A percentile compares a stretch with the other conserved stretches of the same genome.
phyloP scores from a whole-genome alignment of 2,113 vertebrate genomes.

The Halichoerus grypus region DNA sequence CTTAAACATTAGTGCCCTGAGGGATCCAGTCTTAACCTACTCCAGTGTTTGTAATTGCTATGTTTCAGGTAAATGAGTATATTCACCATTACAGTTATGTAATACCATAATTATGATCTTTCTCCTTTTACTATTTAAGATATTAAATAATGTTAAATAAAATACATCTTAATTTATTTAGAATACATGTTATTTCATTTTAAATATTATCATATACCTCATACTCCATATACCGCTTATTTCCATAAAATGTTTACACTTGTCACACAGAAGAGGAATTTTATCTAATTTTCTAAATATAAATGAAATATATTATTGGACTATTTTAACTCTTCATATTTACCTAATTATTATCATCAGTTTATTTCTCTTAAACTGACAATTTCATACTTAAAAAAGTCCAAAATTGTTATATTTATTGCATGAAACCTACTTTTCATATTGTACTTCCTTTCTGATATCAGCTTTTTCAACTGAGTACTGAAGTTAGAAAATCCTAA shows the following conservation, averaged over 20 bases:
- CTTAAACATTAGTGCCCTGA: neutral
- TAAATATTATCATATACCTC: neutral
- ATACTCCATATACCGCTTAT: neutral
- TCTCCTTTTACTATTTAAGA: neutral
- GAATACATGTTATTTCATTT: neutral
- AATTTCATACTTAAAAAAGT: neutral
- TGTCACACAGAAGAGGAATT: neutral
- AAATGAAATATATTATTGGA: neutral
- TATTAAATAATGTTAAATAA: neutral
- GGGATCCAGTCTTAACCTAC: neutral
- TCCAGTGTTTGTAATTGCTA: neutral
- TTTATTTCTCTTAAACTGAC: neutral
- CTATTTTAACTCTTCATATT: neutral
- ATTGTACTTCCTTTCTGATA: neutral
- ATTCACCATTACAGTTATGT: neutral
- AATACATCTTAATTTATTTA: neutral
- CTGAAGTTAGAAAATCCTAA: neutral
- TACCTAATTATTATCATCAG: neutral
- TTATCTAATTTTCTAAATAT: neutral
- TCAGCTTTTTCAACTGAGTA: neutral
- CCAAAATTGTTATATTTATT: neutral
- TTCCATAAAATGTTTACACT: neutral
- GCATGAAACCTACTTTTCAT: neutral
- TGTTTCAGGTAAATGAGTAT: neutral
- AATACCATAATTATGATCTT: neutral